Conservation (phyloP, 2,113 vertebrate genomes). For the Xyrauchen texanus region DNA sequence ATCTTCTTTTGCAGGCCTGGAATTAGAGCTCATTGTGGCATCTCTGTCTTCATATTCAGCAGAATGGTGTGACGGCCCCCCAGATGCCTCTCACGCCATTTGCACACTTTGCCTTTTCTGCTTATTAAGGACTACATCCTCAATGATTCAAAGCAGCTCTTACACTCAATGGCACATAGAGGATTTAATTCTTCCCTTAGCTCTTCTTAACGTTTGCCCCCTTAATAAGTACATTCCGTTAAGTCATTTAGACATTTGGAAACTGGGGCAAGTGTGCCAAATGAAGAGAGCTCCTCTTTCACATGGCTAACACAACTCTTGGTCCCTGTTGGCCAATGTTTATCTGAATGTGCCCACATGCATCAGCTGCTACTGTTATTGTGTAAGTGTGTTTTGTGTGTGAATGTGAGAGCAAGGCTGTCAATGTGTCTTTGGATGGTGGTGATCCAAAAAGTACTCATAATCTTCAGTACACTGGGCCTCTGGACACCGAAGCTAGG, state of each 20-base stretch:
- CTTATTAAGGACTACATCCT: background rate
- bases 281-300: conserved; percentile 6
- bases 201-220: background rate
- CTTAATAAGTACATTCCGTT: background rate
- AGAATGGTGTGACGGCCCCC: background rate
- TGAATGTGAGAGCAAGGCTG: background rate
- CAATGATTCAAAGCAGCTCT: background rate
- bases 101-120: background rate
- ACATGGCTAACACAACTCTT: background rate
- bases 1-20: background rate
- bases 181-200: background rate
- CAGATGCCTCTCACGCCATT: background rate
- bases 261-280: background rate
- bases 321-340: conserved; percentile 6
- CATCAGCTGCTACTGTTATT: conserved; percentile 14
- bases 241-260: background rate
- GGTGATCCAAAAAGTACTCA: background rate
- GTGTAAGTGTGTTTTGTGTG: background rate
- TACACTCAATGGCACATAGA: background rate
- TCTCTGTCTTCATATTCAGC: background rate
- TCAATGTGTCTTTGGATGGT: background rate
- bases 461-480: background rate
- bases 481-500: background rate
- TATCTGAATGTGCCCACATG: conserved; percentile 7
- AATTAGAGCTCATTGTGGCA: background rate